Base-by-base conservation (phyloP, 2,797 vertebrate species). In the Pelobates cultripes region DNA sequence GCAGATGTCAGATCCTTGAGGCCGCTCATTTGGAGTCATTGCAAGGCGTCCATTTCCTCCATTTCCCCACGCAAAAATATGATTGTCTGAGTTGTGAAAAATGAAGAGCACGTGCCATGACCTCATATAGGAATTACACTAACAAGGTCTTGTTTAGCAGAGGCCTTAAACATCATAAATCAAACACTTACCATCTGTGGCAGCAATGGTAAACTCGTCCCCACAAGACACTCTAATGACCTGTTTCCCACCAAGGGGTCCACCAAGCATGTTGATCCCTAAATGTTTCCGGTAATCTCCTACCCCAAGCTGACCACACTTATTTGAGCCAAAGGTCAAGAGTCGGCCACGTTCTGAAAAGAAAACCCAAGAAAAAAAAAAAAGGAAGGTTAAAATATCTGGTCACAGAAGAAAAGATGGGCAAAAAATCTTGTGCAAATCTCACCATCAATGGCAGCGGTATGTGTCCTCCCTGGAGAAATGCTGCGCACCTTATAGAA, bases 1-100 rank as follows among this genome's bases (percentile, higher is more conserved):
- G 88, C 98, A 99, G 81, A 99, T 98, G 91, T 99, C 97, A 0
- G 96, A 96, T 72, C 97, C 97, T 13, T 98, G 98, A 57, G 95
- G 93, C 85, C 95, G 96, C 86, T 99, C 97, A 0, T 93, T 93
- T 0, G 96, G 93, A 0, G 97, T 97, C 98, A 99, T 99, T 67
- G 97, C 98, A 55, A 99, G 93, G 28, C 98, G 95, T 3, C 98
- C 98, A 0, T 99, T 99, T 63, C 97, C 98, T 0, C 97, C 97
- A 0, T 99, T 99, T 80, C 98, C 98, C 98, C 98, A 99, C 3
- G 97, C 98, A 90, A 99, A 99, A 78, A 99, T 99, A 84, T 99
- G 98, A 91, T 98, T 99, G 92, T 99, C 98, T 99, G 90, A 75
- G 77, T 63, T 4, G 4, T 51, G n/a, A 41, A 10, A 5, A 55